Conservation (phyloP, 2,888 invertebrate species). For the Phyllotreta cruciferae region DNA sequence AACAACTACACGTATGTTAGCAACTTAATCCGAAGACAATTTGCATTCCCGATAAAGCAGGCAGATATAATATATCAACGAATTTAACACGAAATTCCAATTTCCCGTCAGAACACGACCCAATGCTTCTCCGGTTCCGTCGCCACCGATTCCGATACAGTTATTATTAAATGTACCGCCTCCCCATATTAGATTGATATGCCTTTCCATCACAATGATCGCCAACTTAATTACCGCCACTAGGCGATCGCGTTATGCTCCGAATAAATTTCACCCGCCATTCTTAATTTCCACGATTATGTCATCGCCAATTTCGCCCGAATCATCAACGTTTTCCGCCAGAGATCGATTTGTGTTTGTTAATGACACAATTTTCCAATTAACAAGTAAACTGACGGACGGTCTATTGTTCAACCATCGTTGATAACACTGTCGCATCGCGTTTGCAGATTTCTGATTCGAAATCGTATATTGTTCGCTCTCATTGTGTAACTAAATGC, state of each 20-base stretch:
- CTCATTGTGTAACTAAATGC: no score
- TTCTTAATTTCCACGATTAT: background rate
- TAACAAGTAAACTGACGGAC: no score
- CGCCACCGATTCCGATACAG: constrained; percentile 4
- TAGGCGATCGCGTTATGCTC: constrained; percentile 9
- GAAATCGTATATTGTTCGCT: no score
- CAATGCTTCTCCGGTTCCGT: constrained; percentile 2
- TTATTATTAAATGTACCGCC: constrained; percentile 12
- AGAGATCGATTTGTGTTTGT: no score
- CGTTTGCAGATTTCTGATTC: no score
- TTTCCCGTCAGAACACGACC: constrained; percentile 13
- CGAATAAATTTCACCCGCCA: background rate
- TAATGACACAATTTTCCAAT: no score
- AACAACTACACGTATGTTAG: background rate
- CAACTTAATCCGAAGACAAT: background rate
- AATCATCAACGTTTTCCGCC: no score
- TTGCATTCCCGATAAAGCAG: background rate
- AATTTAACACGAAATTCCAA: constrained; percentile 15
- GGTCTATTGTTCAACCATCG: no score
- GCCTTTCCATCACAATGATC: constrained; percentile 6
- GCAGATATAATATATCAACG: constrained; percentile 2
- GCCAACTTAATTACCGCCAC: constrained; percentile 10
- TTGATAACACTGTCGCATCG: no score
- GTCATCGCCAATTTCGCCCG: no score
- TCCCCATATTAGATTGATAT: constrained; percentile 7